Base-by-base conservation (phyloP, 1,140 invertebrate species). In the Lordiphosa collinella region DNA sequence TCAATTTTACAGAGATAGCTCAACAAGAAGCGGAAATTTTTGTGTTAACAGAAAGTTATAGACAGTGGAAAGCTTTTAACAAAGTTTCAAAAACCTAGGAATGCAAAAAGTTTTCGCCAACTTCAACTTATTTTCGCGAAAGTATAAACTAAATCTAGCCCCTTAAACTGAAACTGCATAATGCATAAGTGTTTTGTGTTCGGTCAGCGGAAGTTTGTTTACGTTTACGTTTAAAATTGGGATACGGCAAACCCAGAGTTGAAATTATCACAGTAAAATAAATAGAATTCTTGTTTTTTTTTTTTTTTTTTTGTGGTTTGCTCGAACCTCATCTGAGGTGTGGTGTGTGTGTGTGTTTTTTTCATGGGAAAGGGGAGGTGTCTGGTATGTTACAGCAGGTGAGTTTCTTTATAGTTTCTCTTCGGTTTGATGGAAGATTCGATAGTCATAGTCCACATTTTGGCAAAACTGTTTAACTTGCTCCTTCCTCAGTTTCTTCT, bases 391-490 rank as follows among this genome's bases (percentile, higher is more conserved):
- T 54, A 25, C 22, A 16, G 36, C 18, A 13, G 14, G 12, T 51
- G 11, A 10, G 25, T 40, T 14, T 9, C n/a, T n/a, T 13, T 40
- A 16, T 49, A 12, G 14, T 48, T 35, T 32, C 13, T 34, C 47
- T 36, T 18, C 14, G 25, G 49, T 70, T 75, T 82, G 66, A 84
- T 88, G 86, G 86, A 88, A 88, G 86, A 88, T 88, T 74, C 65
- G 76, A 87, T 88, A 88, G 80, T 88, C 80, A 86, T 88, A 88
- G 80, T 88, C 86, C 80, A 82, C 84, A 76, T 75, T 88, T 88
- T 88, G 86, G 86, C 86, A 88, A 88, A 87, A 87, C 64, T 73
- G 74, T 87, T 82, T 52, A 63, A 70, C 69, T 61, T 60, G 61
- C 48, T 71, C 68, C 11, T 49, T 13, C 50, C 32, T 6, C 11